These are phyloP conservation scores for Thelaira solivaga DNA, from an alignment of 2,888 invertebrate genomes.

Conservation along the genomic window DNA sequence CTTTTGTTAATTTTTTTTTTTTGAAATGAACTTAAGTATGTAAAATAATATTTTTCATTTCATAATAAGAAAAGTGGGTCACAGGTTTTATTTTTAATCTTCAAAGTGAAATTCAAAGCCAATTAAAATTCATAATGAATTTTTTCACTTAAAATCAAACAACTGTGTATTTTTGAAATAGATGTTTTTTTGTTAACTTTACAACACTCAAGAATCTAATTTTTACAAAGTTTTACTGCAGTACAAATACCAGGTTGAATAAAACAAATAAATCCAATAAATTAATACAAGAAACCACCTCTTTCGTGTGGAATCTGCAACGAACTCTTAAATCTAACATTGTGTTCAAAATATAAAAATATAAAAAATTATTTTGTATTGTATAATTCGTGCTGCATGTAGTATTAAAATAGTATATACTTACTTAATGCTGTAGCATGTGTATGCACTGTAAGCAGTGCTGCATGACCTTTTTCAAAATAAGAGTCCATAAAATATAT, in stretches of 20 bases:
- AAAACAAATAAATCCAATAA: not conserved
- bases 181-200: not conserved
- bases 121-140: conserved; percentile 46
- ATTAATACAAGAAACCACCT: conserved; percentile 32
- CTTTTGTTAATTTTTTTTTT: too few species aligned
- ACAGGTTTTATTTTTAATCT: too few species aligned
- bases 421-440: conserved; percentile 16
- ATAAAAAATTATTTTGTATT: not conserved
- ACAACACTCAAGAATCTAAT: not conserved
- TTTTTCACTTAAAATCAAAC: conserved; percentile 39
- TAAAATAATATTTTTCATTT: too few species aligned
- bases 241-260: not conserved
- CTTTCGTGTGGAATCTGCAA: conserved; percentile 34
- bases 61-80: too few species aligned
- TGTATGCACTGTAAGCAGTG: conserved; percentile 29
- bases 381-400: too few species aligned
- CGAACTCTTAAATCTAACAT: conserved; percentile 28
- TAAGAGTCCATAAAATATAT: conserved; percentile 56
- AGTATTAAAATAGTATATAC: not conserved
- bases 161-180: not conserved
- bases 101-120: conserved; percentile 56
- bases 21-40: too few species aligned
- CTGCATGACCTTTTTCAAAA: conserved; percentile 54
- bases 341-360: conserved; percentile 10
- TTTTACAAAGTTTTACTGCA: not conserved